Evolutionary conservation across 2,888 invertebrate species (phyloP).

Genomic region (Acrobasis consociella): DNA sequence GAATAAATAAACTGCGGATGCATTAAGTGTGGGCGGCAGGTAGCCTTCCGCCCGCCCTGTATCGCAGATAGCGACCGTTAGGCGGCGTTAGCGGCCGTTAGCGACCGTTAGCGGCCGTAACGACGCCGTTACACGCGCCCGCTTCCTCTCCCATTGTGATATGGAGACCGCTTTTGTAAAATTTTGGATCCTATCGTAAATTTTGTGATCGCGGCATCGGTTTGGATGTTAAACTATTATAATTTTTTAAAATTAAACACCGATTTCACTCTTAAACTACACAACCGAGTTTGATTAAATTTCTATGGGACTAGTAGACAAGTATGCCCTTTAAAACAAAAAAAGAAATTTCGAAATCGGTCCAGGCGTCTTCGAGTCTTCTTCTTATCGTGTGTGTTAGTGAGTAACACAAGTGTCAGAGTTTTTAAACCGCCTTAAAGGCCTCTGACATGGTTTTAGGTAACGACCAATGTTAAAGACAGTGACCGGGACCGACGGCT

Average conservation of each 20-base stretch:
- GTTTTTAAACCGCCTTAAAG: too few species aligned
- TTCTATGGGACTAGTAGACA: too few species aligned
- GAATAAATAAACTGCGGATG: conserved; percentile 80
- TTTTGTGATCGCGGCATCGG: conserved; percentile 24
- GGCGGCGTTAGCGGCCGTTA: conserved; percentile 47
- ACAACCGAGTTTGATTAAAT: too few species aligned
- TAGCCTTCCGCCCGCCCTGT: conserved; percentile 73
- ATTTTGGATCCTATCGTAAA: conserved; percentile 35
- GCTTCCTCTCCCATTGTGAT: conserved; percentile 71
- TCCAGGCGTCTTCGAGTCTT: too few species aligned
- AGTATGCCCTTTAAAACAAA: too few species aligned
- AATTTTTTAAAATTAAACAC: not conserved
- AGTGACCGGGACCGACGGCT: too few species aligned
- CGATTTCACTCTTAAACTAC: too few species aligned
- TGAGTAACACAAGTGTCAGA: too few species aligned
- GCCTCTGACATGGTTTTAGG: too few species aligned
- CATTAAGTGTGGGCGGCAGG: conserved; percentile 72
- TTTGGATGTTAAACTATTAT: not conserved
- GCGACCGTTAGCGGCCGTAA: conserved; percentile 66
- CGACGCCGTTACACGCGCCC: conserved; percentile 76
- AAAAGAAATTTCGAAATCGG: too few species aligned
- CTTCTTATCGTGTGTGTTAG: too few species aligned
- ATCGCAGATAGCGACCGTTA: conserved; percentile 73
- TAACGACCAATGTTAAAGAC: too few species aligned
- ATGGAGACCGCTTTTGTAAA: conserved; percentile 37